Evolutionary conservation across 2,888 invertebrate genomes (phyloP).

Genomic region (Stratiomys singularior): DNA sequence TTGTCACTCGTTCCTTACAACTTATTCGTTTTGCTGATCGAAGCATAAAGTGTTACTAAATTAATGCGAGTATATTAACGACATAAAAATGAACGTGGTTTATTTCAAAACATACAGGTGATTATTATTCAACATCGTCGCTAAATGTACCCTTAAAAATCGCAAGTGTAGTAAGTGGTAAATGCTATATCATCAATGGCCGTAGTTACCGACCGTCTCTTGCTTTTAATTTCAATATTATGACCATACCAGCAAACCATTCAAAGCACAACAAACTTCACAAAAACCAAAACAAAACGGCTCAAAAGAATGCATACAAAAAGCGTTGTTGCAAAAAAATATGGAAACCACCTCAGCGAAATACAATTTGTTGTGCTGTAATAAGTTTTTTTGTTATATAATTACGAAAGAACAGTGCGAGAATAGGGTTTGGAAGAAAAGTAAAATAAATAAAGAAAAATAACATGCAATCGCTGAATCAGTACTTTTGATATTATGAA

Average conservation of each 20-base stretch:
- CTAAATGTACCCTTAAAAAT: conserved; percentile 28
- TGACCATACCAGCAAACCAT: neutral
- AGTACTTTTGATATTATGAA: neutral
- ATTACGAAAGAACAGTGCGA: conserved; percentile 21
- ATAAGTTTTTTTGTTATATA: conserved; percentile 17
- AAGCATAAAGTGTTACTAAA: no score
- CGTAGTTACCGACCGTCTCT: neutral
- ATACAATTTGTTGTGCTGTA: neutral
- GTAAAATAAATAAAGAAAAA: no score
- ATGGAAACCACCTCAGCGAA: neutral
- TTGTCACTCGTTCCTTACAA: no score
- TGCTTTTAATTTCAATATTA: conserved; percentile 14
- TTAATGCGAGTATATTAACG: no score
- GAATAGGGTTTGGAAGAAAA: neutral
- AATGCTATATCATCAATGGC: neutral
- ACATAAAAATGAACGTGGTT: neutral
- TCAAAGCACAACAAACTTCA: neutral
- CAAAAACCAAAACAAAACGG: neutral
- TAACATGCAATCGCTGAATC: neutral
- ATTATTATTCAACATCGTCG: conserved; percentile 27
- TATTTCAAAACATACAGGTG: conserved; percentile 41
- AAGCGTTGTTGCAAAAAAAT: conserved; percentile 2
- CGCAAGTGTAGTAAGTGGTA: no score
- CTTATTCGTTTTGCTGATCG: no score
- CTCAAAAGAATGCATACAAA: neutral